Percentiles rank a stretch among this genome's conserved stretches.
phyloP scores from a whole-genome alignment of 2,113 vertebrate genomes.

The Rhineura floridana region DNA sequence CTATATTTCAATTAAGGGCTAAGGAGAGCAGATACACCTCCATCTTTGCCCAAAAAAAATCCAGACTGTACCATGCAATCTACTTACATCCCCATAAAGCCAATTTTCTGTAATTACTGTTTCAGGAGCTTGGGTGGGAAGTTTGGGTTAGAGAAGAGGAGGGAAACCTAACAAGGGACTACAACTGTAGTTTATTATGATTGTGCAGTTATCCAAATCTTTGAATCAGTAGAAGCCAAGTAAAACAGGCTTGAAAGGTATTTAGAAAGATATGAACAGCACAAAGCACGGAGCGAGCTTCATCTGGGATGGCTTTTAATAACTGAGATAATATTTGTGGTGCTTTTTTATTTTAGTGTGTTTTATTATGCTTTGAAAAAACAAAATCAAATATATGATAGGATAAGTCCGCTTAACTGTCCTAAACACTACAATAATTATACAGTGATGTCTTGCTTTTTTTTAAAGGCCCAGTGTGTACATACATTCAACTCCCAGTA shows the following conservation, averaged over 20 bases:
- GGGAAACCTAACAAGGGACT: not conserved
- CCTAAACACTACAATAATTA: not conserved
- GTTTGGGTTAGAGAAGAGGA: not conserved
- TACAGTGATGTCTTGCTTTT: not conserved
- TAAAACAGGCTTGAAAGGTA: not conserved
- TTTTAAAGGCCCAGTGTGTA: not conserved
- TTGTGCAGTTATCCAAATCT: not conserved
- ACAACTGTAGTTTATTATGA: not conserved
- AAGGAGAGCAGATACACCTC: not conserved
- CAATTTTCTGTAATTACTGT: not conserved
- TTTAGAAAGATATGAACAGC: not conserved
- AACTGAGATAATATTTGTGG: too few relatives aligned
- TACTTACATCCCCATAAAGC: not conserved
- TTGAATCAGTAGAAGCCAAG: not conserved
- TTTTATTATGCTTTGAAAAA: not conserved
- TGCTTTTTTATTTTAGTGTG: not conserved
- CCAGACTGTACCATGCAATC: not conserved
- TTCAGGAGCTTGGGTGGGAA: not conserved
- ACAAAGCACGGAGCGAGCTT: not conserved
- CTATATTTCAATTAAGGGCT: not conserved
- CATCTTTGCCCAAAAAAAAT: not conserved
- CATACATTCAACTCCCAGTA: not conserved
- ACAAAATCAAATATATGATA: not conserved
- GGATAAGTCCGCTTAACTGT: not conserved
- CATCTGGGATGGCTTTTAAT: not conserved